Percentiles rank a stretch among this genome's conserved stretches.
Conservation (phyloP, 2,797 vertebrate genomes). For the Danio tinwini region DNA sequence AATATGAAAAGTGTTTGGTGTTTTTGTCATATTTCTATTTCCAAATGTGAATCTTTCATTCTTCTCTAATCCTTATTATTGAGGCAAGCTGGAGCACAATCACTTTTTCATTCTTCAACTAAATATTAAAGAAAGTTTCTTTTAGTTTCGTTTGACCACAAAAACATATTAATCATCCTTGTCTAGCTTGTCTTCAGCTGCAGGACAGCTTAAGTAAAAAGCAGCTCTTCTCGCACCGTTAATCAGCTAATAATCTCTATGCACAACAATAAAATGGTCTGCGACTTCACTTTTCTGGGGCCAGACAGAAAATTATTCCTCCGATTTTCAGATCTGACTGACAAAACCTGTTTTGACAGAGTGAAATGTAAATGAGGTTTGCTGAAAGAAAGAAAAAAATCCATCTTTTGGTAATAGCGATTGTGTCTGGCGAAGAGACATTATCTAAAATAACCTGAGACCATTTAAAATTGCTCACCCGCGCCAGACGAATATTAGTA, state of each 20-base stretch:
- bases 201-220: neutral
- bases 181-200: conserved; percentile 2
- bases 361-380: conserved; percentile 43
- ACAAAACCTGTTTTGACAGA: conserved; percentile 29
- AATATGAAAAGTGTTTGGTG: neutral
- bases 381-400: conserved; percentile 9
- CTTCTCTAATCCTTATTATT: no score
- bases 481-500: conserved; percentile 59
- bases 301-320: conserved; percentile 4
- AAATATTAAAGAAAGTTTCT: neutral
- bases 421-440: conserved; percentile 51
- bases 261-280: neutral
- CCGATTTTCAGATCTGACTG: conserved; percentile 21
- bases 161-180: neutral
- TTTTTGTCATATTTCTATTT: neutral
- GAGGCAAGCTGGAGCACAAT: no score
- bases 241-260: neutral
- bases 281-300: conserved; percentile 8
- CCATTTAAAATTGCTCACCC: conserved; percentile 48
- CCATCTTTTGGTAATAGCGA: conserved; percentile 31
- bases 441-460: conserved; percentile 54
- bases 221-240: neutral
- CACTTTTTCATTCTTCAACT: neutral
- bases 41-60: no score
- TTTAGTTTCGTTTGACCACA: neutral